Conservation (phyloP, 1,140 invertebrate species). For the Papilio polytes region DNA sequence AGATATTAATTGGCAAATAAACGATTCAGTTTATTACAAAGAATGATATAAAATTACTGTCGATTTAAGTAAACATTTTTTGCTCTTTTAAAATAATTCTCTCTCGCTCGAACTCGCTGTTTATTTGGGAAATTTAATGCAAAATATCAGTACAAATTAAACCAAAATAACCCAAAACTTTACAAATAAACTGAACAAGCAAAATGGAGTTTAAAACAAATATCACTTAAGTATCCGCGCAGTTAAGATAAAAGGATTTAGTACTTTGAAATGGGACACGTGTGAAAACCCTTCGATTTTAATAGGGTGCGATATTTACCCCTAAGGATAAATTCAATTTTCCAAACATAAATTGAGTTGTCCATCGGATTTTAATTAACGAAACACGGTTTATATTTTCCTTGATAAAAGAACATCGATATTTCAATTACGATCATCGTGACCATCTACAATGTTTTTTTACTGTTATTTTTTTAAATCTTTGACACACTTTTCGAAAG, state of each 20-base stretch:
- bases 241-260: slow-evolving; percentile 6
- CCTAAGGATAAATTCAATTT: slow-evolving; percentile 3
- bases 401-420: not conserved
- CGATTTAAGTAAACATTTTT: too few species aligned
- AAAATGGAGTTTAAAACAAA: not conserved
- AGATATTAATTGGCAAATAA: slow-evolving; percentile 1
- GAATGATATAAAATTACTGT: too few species aligned
- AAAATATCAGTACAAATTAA: not conserved
- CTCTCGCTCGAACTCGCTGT: too few species aligned
- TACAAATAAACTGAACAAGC: not conserved
- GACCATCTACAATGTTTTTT: too few species aligned
- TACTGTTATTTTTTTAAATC: too few species aligned
- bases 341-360: not conserved
- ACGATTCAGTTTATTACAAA: not conserved
- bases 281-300: slow-evolving; percentile 2
- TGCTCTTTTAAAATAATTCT: too few species aligned
- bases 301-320: slow-evolving; percentile 7
- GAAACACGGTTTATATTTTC: not conserved
- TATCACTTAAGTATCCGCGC: slow-evolving; percentile 7
- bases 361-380: not conserved
- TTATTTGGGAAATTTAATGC: too few species aligned
- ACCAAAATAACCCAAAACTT: not conserved
- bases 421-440: too few species aligned
- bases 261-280: not conserved
- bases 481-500: too few species aligned